Conservation (phyloP, 2,113 vertebrate genomes). For the Petroica traversi region DNA sequence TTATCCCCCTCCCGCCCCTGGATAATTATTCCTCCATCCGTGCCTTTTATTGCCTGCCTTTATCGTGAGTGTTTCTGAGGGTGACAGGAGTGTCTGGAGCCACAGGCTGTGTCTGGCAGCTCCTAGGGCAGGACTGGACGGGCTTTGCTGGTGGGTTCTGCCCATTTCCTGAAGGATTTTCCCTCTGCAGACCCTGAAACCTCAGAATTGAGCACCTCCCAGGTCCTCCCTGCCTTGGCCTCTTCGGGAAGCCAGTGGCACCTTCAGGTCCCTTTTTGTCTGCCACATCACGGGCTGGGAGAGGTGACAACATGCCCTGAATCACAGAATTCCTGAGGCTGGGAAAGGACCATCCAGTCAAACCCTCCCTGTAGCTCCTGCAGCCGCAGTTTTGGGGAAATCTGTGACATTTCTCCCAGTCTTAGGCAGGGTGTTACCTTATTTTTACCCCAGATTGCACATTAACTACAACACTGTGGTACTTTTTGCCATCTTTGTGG, state of each 20-base stretch:
- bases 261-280: background rate
- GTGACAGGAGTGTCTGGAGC: conserved; percentile 29
- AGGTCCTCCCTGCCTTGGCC: background rate
- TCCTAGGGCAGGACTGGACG: background rate
- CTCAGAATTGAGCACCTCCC: background rate
- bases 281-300: background rate
- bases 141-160: background rate
- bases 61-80: conserved; percentile 15
- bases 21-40: conserved; percentile 12
- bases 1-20: background rate
- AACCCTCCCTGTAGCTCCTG: background rate
- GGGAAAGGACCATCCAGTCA: background rate
- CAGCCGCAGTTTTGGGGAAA: background rate
- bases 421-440: too few relatives aligned
- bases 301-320: background rate
- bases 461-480: too few relatives aligned
- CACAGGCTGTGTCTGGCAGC: background rate
- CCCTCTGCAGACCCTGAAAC: background rate
- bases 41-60: conserved; percentile 37
- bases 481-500: too few relatives aligned
- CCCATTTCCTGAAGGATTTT: background rate
- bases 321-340: background rate
- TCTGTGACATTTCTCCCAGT: too few relatives aligned
- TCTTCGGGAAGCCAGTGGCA: background rate
- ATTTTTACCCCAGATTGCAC: too few relatives aligned